phyloP scores from a whole-genome alignment of 2,113 vertebrate species.

The Oxygymnocypris stewartii region DNA sequence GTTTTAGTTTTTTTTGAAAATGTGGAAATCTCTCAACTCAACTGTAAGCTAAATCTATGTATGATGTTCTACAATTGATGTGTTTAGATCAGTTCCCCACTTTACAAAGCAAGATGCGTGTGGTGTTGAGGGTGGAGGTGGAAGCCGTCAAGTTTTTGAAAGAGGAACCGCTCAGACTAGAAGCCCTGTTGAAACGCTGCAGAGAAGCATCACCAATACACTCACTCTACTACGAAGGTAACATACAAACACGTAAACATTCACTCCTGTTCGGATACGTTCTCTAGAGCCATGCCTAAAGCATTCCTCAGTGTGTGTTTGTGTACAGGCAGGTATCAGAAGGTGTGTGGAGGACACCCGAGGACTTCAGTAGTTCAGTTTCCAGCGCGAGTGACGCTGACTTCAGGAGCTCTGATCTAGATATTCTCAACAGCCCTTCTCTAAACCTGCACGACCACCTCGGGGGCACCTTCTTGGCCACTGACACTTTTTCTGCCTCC shows the following conservation, averaged over 20 bases:
- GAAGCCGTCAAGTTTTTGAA: slow-evolving; percentile 98
- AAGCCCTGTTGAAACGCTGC: slow-evolving; percentile 92
- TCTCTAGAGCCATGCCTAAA: background rate
- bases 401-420: slow-evolving; percentile 81
- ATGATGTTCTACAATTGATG: background rate
- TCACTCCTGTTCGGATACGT: background rate
- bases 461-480: slow-evolving; percentile 41
- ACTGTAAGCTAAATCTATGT: background rate
- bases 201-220: slow-evolving; percentile 85
- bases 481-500: slow-evolving; percentile 26
- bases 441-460: slow-evolving; percentile 85
- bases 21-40: background rate
- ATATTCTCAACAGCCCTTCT: slow-evolving; percentile 86
- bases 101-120: slow-evolving; percentile 98
- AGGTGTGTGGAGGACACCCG: slow-evolving; percentile 81
- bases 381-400: slow-evolving; percentile 75
- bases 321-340: slow-evolving; percentile 52
- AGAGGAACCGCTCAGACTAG: slow-evolving; percentile 93
- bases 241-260: slow-evolving; percentile 1
- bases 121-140: slow-evolving; percentile 95
- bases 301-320: slow-evolving; percentile 10
- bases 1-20: too few relatives aligned
- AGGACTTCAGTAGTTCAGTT: slow-evolving; percentile 78
- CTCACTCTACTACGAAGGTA: slow-evolving; percentile 76
- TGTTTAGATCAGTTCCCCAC: slow-evolving; percentile 91